Base-by-base conservation (phyloP, 2,113 vertebrate genomes). In the Vulpes vulpes region DNA sequence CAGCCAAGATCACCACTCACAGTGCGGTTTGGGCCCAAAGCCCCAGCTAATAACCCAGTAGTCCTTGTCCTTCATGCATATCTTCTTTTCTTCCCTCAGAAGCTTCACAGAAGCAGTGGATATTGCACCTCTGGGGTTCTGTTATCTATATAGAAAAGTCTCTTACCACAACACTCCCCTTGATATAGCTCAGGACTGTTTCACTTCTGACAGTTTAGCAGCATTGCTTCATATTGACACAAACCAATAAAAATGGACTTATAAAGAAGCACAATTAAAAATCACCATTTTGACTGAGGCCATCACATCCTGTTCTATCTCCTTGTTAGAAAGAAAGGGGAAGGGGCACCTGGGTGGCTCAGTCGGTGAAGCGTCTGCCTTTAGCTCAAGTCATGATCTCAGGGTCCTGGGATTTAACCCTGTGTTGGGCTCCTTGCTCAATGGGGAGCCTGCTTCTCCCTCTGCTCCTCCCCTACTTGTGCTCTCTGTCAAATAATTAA, bases 201-300 rank as follows among this genome's bases (percentile, higher is more conserved):
- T 76, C 11, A 53, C 67, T 51, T 95, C 53, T 57, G 80, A 62
- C 14, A 92, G 30, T 38, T 71, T 35, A 64, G 19, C 5, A 80
- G 25, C 62, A 35, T 11, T 25, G 1, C 67, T 32, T 64, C 51
- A 35, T 43, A 62, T 35, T 71, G 64, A 78, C 2, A 32, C 15
- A 93, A 91, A 76, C 22, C 35, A 59, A 87, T 32, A 71, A 14
- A 85, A 62, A 51, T 15, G 35, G 22, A 62, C 5, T 51, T 22
- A 84, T 16, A 87, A 94, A 60, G 62, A 96, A 84, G 53, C 80
- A 53, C 7, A 89, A 67, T 60, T 78, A 17, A 90, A 89, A n/a
- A 71, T 74, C 11, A 59, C 16, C 22, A 60, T 73, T 76, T 78
- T 74, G 43, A 91, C 67, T 30, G 0, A 91, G n/a, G 30, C 19